Conservation (phyloP, 2,888 invertebrate genomes). For the Ctena decussata region DNA sequence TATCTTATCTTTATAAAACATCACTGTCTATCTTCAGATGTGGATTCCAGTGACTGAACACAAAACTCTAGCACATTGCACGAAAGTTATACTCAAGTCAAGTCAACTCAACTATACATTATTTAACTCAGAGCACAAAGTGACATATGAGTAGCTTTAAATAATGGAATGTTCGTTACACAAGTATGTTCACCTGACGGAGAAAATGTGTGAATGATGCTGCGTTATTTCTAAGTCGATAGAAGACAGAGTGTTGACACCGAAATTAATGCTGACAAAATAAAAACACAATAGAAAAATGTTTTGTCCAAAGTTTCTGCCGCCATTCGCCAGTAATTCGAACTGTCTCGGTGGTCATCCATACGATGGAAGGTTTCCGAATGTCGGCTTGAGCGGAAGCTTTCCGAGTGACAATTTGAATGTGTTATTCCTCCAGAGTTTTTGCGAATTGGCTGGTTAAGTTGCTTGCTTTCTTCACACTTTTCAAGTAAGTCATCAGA, state of each 20-base stretch:
- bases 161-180: too few species aligned
- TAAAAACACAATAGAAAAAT: slow-evolving; percentile 49
- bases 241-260: background rate
- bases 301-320: slow-evolving; percentile 41
- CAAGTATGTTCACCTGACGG: too few species aligned
- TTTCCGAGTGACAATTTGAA: slow-evolving; percentile 9
- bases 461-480: background rate
- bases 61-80: too few species aligned
- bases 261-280: slow-evolving; percentile 37
- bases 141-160: too few species aligned
- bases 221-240: too few species aligned
- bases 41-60: too few species aligned
- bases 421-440: background rate
- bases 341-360: background rate
- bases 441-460: background rate
- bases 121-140: too few species aligned
- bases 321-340: slow-evolving; percentile 27
- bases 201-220: too few species aligned
- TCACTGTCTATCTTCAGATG: too few species aligned
- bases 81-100: too few species aligned
- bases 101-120: too few species aligned
- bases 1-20: too few species aligned
- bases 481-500: background rate
- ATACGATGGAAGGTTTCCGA: background rate
- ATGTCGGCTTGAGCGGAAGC: slow-evolving; percentile 2